Percentiles rank a stretch among this genome's conserved stretches.
These are phyloP conservation scores for Drosophila repletoides DNA, from an alignment of 1,140 invertebrate species.

Conservation along the genomic window DNA sequence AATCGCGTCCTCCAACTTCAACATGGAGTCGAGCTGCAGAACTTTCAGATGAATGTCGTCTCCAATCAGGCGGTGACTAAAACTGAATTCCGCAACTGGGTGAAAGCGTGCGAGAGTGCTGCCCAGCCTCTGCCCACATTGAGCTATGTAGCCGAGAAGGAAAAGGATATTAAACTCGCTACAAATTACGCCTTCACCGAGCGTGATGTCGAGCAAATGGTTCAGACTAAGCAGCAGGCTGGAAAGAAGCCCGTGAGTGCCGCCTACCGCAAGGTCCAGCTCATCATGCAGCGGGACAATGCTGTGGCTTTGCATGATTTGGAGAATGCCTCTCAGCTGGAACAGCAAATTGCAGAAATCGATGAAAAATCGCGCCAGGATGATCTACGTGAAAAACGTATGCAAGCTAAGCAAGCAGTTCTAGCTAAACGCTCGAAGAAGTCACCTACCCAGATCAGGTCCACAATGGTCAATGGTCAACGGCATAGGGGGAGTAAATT, in stretches of 20 bases:
- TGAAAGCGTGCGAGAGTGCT: slow-evolving; percentile 7
- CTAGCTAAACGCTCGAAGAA: no score
- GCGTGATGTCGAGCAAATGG: slow-evolving; percentile 29
- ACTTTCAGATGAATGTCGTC: slow-evolving; percentile 21
- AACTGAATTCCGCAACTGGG: slow-evolving; percentile 28
- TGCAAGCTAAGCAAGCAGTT: background rate
- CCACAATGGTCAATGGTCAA: slow-evolving; percentile 12
- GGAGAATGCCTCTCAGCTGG: slow-evolving; percentile 14
- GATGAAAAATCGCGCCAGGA: slow-evolving; percentile 14
- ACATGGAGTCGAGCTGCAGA: background rate
- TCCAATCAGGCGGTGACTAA: slow-evolving; percentile 27
- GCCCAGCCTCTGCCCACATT: background rate
- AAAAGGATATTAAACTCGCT: slow-evolving; percentile 24
- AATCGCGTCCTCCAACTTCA: slow-evolving; percentile 9
- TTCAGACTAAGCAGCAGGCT: slow-evolving; percentile 12
- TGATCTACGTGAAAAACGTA: background rate
- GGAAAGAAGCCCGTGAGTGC: background rate
- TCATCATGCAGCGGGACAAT: slow-evolving; percentile 39
- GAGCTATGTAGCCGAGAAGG: slow-evolving; percentile 9
- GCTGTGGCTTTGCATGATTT: slow-evolving; percentile 24
- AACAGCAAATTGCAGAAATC: slow-evolving; percentile 31
- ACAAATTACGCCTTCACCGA: slow-evolving; percentile 30
- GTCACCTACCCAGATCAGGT: background rate
- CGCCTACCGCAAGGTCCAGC: slow-evolving; percentile 26
- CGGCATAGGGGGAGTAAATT: slow-evolving; percentile 32